Base-by-base conservation (phyloP, 2,113 vertebrate genomes). In the Ailuropoda melanoleuca region DNA sequence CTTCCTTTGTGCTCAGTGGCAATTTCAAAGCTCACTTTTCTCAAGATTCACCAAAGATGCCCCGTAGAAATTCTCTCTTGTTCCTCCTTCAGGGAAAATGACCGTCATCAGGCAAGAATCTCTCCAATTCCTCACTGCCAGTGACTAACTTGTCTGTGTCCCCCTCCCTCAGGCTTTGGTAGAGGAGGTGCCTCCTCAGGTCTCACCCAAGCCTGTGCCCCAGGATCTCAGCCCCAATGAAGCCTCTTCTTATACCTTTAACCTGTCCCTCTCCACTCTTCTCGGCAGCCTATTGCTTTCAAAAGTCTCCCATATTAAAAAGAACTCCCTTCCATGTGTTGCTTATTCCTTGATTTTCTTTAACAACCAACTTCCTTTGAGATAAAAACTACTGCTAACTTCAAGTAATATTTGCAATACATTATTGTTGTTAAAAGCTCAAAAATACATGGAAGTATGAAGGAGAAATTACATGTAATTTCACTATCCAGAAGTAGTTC, bases 381-480 rank as follows among this genome's bases (percentile, higher is more conserved):
- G 64, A 64, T 80, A 93, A 62, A 85, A 81, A 12, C 64, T 64
- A 60, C 29, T 64, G 19, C 81, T 78, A 83, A 87, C 18, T 82
- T 90, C 15, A 85, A 83, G 72, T 85, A 78, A 48, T 29, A 94
- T 82, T 93, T 93, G 29, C 58, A 93, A 18, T 70, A 87, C 19
- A 82, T 53, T 88, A 26, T 90, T 78, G 72, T 26, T 64, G 31
- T 50, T 58, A 88, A 86, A 70, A 82, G 31, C 26, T 77, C 31
- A 83, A 87, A 90, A 77, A 48, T 43, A 43, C 17, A 53, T 58
- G 55, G 13, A 68, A 50, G 17, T 62, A 68, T 64, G 23, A 81
- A 90, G 23, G 37, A 88, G 72, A 82, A 55, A 56, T 75, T 43
- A 83, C 18, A 82, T 48, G 37, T 70, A 80, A 78, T 75, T 89